Evolutionary conservation across 2,888 invertebrate species (phyloP), one percentile per base, ranked within the genome.

Genomic region (Junonia oenone): DNA sequence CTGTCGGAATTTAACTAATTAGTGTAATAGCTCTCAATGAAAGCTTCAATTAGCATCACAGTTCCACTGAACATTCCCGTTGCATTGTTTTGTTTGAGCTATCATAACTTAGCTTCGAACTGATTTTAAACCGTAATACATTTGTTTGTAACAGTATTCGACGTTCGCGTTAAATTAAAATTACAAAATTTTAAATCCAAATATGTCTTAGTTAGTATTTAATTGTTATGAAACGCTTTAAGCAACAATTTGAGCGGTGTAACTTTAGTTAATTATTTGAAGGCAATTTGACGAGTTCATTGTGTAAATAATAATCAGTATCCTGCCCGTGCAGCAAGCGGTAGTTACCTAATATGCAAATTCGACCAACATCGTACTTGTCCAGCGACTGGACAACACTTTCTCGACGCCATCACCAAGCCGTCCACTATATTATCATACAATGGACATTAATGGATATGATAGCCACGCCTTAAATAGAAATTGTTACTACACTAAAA

Each of bases 281-380:
- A 29, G 31, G 15, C 13, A 43, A 54, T 51, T 54, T 47, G 50
- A 46, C 33, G 6, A 58, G 14, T 46, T 27, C 37, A 43, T 27
- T 48, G 31, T 58, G 40, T 52, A 47, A 62, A 60, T 56, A 62
- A 60, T 56, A 49, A 54, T 53, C 48, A 50, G 58, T 59, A 57
- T 63, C 61, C 62, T 62, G 51, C 49, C 47, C 38, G 35, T 51
- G 56, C 54, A 56, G 47, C 52, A 51, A 61, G 43, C 55, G 49
- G 46, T 51, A 71, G 73, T 83, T 83, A 83, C 76, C 76, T 80
- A 79, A 75, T 72, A 76, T 82, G 87, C 74, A 77, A 83, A 84
- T 82, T 68, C 68, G 74, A 56, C 72, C 76, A 73, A 75, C 69
- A 76, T 80, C 80, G 81, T 78, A 78, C 70, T 68, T 73, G 76